Evolutionary conservation across 1,140 invertebrate species (phyloP).

Genomic region (Drosophila lacertosa): DNA sequence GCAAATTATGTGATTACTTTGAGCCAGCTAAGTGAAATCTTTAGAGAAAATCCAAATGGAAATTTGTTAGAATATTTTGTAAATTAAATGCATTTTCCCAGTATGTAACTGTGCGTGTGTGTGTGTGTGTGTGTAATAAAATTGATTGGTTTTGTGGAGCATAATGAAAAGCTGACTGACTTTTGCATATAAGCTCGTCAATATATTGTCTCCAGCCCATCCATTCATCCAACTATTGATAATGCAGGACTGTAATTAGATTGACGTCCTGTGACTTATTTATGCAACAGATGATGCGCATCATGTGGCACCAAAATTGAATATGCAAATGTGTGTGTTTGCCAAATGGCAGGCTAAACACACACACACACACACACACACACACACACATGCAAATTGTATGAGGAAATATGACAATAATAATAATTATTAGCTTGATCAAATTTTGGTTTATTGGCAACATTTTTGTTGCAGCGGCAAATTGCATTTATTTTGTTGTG

Average conservation of each 20-base stretch:
- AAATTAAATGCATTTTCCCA: background rate
- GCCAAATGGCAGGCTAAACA: background rate
- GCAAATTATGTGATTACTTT: conserved; percentile 25
- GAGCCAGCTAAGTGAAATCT: conserved; percentile 8
- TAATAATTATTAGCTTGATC: conserved; percentile 43
- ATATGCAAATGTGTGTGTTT: background rate
- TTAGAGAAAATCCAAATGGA: background rate
- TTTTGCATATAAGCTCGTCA: no score
- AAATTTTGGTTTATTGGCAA: conserved; percentile 16
- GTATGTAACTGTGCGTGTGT: no score
- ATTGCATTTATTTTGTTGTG: conserved; percentile 46
- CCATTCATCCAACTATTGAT: background rate
- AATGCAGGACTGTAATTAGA: background rate
- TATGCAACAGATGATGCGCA: conserved; percentile 10
- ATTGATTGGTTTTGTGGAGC: no score
- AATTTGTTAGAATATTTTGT: background rate
- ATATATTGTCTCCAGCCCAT: no score
- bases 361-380: background rate
- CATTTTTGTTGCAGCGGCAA: conserved; percentile 14
- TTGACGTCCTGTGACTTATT: background rate
- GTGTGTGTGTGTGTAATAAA: no score
- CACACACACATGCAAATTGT: background rate
- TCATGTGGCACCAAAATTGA: background rate
- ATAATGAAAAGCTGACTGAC: no score
- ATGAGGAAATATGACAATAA: conserved; percentile 24